These are phyloP conservation scores for Anthoscopus minutus DNA, from an alignment of 2,113 vertebrate species.

Conservation along the genomic window DNA sequence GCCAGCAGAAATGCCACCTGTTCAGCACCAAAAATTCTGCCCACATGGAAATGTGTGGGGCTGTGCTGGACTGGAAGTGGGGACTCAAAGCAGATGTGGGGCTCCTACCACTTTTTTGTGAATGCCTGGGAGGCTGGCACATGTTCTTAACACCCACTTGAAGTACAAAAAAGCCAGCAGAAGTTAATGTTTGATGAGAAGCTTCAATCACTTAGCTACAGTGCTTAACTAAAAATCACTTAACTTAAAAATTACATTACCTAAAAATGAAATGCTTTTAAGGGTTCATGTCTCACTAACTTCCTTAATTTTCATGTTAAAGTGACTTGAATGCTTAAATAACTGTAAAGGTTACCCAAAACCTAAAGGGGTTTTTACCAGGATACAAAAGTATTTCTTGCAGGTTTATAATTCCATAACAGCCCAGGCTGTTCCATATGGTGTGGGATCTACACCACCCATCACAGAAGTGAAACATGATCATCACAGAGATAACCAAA, in stretches of 20 bases:
- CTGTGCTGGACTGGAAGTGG: neutral
- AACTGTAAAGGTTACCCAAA: neutral
- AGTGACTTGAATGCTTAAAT: neutral
- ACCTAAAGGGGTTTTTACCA: neutral
- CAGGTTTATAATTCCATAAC: neutral
- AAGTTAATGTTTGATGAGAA: constrained; percentile 25
- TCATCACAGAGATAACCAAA: neutral
- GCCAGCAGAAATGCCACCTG: neutral
- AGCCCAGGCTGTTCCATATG: fast-evolving
- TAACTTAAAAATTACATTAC: neutral
- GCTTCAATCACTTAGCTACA: neutral
- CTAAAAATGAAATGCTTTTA: constrained; percentile 16
- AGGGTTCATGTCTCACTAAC: neutral
- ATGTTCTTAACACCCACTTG: neutral
- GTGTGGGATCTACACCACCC: neutral
- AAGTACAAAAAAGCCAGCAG: neutral
- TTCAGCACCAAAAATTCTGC: neutral
- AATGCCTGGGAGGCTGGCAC: neutral
- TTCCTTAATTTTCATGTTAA: neutral
- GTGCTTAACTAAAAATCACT: neutral
- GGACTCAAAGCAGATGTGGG: neutral
- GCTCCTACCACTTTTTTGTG: neutral
- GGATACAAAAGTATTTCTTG: neutral
- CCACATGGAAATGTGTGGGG: neutral
- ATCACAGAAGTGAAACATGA: neutral